Percentiles rank a stretch among this genome's conserved stretches.
phyloP scores from a whole-genome alignment of 2,113 vertebrate genomes.

The Carlito syrichta region DNA sequence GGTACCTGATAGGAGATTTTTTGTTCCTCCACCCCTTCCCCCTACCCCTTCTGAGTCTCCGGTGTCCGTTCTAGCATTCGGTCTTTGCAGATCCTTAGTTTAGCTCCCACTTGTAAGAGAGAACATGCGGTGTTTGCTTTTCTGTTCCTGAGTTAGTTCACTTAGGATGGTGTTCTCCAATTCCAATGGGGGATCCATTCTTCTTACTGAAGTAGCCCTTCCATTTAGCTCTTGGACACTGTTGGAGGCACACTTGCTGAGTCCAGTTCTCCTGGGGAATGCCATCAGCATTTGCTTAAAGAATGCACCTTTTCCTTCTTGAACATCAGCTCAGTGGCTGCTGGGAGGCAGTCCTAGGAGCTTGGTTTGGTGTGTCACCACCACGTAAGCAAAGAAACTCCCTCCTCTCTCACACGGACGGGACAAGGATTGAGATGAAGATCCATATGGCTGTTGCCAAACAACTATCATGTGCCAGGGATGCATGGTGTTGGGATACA shows the following conservation, averaged over 20 bases:
- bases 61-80: too few species aligned
- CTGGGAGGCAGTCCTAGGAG: neutral
- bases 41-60: too few species aligned
- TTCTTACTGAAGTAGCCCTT: neutral
- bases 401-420: neutral
- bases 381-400: neutral
- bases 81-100: too few species aligned
- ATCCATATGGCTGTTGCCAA: neutral
- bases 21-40: too few species aligned
- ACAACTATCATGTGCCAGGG: neutral
- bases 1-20: too few species aligned
- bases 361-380: neutral
- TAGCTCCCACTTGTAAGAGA: too few species aligned
- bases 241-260: neutral
- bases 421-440: neutral
- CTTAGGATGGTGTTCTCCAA: too few species aligned
- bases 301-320: neutral
- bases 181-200: too few species aligned
- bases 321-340: neutral
- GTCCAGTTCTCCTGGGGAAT: fast-evolving
- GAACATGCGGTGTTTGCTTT: too few species aligned
- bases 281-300: neutral
- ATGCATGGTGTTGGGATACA: neutral
- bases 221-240: neutral
- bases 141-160: too few species aligned